Base-by-base conservation (phyloP, 1,140 invertebrate genomes). In the Drosophila lini region DNA sequence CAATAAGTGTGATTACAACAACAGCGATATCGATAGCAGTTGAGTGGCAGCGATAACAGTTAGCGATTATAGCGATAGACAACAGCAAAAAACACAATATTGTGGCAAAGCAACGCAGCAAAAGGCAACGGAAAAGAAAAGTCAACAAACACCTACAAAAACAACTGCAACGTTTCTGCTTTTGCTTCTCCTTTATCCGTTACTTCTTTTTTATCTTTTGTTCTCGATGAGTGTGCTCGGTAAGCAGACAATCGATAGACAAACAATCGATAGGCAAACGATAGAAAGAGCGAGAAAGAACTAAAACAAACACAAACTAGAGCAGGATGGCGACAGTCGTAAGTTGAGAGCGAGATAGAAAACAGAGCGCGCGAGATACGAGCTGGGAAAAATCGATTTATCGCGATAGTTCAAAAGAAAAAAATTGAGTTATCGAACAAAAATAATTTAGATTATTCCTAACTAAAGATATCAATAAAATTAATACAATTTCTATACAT, bases 221-320 rank as follows among this genome's bases (percentile, higher is more conserved):
- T 48, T 65, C 71, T 76, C 74, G 44, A 76, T 75, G 69, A 74
- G 40, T 74, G 73, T 75, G 73, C 73, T 75, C 47, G 36, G 22
- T 42, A 70, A 70, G 64, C 69, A 42, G 68, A 50, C 34, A 9
- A 63, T 38, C 63, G 48, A 68, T 55, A 38, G 32, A 50, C 56
- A 58, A 71, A 50, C 28, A 16, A 63, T 38, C 34, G 48, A 56
- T 45, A 34, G n/a, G 57, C 57, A 71, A 73, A 55, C 25, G 5
- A 62, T 53, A 28, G 11, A 40, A 53, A 48, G 59, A 73, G 65
- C 67, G 40, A 78, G 52, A 71, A 57, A 65, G 48, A 69, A 63
- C 58, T 63, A 45, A 74, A 76, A 69, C 52, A 58, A 75, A 68
- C 47, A 55, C 53, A 58, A 75, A 65, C 28, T 52, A 31, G 47